Base-by-base conservation (phyloP, 1,140 invertebrate species). In the Andrena cerasifolii region DNA sequence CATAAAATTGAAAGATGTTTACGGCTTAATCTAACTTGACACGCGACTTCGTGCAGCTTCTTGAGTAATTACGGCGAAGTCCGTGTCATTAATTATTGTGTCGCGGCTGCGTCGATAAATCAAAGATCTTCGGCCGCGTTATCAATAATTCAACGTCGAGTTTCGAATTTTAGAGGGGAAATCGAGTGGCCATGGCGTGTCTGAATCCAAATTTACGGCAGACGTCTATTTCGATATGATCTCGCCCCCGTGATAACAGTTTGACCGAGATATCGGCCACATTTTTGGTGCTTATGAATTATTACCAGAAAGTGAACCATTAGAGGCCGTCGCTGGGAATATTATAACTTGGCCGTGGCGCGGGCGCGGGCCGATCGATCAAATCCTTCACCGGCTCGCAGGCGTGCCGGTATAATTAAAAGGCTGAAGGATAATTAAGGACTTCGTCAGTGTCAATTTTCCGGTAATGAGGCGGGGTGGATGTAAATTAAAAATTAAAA, bases 401-500 rank as follows among this genome's bases (percentile, higher is more conserved):
- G 53, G 6, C 24, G 21, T 49, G 16, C 14, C 16, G 53, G 40
- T 75, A n/a, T 40, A 68, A 76, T 76, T 68, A 68, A 68, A 76
- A 58, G 51, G 40, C 12, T 28, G 53, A 68, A 58, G 65, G 63
- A 76, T 76, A 76, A 76, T 76, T 76, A 68, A 76, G 31, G 63
- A 47, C 28, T 36, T 24, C 28, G 53, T 67, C 53, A 47, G 43
- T 75, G 63, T 76, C 53, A 76, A 58, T 58, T 76, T 76, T 47
- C 65, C 62, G 73, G 36, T 76, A 76, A 76, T 68, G 73, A 68
- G 73, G 12, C n/a, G 47, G 21, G n/a, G 53, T 21, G 53, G 53
- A 74, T 54, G 71, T 51, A 54, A 68, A 68, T 76, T 67, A 76
- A 68, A 76, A 76, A 67, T 76, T 76, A 45, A 10, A 76, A 58